Evolutionary conservation across 1,140 invertebrate species (phyloP).

Genomic region (Trachelipus rathkii): DNA sequence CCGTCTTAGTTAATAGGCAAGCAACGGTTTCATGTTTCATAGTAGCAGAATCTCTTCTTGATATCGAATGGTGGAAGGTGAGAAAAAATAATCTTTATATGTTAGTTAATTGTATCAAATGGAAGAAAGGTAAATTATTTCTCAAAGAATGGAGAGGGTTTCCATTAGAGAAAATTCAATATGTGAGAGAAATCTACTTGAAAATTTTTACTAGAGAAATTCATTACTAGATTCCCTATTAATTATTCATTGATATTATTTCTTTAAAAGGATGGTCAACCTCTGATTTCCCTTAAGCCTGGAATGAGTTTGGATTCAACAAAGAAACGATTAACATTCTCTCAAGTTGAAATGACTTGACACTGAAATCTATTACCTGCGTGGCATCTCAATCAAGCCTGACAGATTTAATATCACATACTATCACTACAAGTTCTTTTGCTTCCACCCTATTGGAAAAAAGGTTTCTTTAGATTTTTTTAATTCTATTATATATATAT

Average conservation of each 20-base stretch:
- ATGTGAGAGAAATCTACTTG: no score
- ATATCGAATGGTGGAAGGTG: constrained; percentile 52
- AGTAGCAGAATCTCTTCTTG: constrained; percentile 53
- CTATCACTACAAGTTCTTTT: constrained; percentile 67
- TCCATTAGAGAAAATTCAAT: no score
- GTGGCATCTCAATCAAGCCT: constrained; percentile 65
- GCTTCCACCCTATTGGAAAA: constrained; percentile 33
- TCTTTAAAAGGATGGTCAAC: constrained; percentile 22
- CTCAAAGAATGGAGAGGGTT: no score
- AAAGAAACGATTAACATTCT: constrained; percentile 35
- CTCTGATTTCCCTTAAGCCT: not conserved
- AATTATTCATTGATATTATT: no score
- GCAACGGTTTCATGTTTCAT: constrained; percentile 53
- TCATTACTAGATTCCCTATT: no score
- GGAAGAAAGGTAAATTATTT: no score
- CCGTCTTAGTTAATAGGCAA: constrained; percentile 39
- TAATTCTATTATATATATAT: no score
- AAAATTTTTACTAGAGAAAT: no score
- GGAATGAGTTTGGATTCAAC: constrained; percentile 24
- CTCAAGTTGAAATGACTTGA: constrained; percentile 26
- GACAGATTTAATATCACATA: constrained; percentile 67
- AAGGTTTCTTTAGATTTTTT: not conserved
- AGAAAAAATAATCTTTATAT: no score
- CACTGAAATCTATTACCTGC: constrained; percentile 49
- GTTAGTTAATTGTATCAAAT: no score